Evolutionary conservation across 2,113 vertebrate genomes (phyloP).

Genomic region (Uria aalge): DNA sequence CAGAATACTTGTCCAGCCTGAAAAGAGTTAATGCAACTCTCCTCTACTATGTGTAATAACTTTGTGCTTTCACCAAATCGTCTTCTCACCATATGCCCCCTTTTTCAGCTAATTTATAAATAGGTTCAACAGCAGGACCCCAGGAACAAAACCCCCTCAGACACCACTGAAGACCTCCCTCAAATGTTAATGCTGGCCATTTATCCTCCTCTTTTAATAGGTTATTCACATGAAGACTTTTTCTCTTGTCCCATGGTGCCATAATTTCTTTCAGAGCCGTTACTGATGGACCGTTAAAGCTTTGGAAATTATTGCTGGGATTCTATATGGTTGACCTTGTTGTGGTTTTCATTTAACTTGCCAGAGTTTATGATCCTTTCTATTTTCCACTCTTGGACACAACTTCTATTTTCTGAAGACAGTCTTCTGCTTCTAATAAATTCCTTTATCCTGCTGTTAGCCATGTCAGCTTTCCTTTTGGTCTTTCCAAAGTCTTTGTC

Average conservation of each 20-base stretch:
- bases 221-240: background rate
- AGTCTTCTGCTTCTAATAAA: slow-evolving; percentile 44
- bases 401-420: background rate
- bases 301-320: background rate
- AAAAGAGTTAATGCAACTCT: background rate
- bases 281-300: background rate
- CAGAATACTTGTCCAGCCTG: background rate
- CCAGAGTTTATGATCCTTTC: background rate
- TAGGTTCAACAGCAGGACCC: background rate
- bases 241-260: background rate
- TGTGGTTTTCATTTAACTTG: slow-evolving; percentile 17
- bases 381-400: slow-evolving; percentile 17
- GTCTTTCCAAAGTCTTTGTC: background rate
- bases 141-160: background rate
- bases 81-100: background rate
- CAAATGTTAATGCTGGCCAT: background rate
- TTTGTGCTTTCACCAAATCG: background rate
- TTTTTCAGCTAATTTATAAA: background rate
- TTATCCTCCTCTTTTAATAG: background rate
- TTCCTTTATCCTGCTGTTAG: slow-evolving; percentile 6
- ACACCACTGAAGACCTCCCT: background rate
- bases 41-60: background rate
- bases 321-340: background rate
- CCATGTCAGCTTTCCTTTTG: slow-evolving; percentile 9
- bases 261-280: slow-evolving; percentile 11